Evolutionary conservation across 2,888 invertebrate genomes (phyloP).

Genomic region (Petrolisthes cinctipes): DNA sequence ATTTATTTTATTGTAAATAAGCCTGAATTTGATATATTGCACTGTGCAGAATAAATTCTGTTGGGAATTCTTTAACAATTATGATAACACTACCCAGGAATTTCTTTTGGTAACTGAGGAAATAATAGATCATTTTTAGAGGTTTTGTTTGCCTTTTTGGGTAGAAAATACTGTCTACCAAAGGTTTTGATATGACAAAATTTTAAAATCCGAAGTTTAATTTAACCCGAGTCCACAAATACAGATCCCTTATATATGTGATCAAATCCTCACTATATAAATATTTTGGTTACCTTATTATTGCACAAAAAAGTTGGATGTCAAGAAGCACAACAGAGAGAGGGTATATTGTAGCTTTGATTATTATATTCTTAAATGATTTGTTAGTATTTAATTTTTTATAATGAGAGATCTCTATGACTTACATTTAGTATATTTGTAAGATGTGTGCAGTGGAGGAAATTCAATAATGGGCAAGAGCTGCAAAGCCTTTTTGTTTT

Average conservation of each 20-base stretch:
- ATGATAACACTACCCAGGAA: no score
- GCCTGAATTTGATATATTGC: no score
- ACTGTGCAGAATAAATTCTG: not conserved
- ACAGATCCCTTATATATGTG: slow-evolving; percentile 14
- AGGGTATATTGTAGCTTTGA: slow-evolving; percentile 34
- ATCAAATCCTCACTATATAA: slow-evolving; percentile 32
- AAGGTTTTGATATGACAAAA: slow-evolving; percentile 31
- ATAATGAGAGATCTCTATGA: slow-evolving; percentile 33
- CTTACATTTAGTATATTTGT: slow-evolving; percentile 36
- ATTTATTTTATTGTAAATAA: not conserved
- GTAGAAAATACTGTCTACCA: slow-evolving; percentile 48
- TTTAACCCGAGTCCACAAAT: slow-evolving; percentile 19
- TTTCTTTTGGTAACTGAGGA: no score
- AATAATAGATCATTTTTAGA: no score
- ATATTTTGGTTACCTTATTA: slow-evolving; percentile 30
- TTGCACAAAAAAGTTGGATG: slow-evolving; percentile 41
- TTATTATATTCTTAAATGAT: not conserved
- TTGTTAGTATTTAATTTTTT: slow-evolving; percentile 21
- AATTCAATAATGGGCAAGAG: slow-evolving; percentile 21
- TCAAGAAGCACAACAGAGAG: slow-evolving; percentile 40
- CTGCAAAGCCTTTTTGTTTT: slow-evolving; percentile 32
- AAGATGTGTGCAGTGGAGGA: slow-evolving; percentile 28
- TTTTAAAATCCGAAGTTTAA: slow-evolving; percentile 21
- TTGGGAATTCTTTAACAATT: not conserved
- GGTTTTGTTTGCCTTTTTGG: slow-evolving; percentile 24